Base-by-base conservation (phyloP, 2,888 invertebrate genomes). In the Zygaena filipendulae region DNA sequence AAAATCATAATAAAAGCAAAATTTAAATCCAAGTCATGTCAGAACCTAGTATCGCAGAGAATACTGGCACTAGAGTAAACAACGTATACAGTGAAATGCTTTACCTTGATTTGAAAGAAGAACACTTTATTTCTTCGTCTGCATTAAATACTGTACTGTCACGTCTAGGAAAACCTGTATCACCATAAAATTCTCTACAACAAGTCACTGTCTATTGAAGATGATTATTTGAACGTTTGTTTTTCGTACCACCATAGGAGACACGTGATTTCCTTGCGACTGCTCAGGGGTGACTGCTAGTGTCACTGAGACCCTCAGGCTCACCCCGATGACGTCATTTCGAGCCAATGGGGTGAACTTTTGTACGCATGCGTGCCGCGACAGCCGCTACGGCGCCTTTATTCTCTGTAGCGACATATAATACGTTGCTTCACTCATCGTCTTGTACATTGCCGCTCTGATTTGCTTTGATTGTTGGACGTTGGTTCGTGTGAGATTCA, bases 301-400 rank as follows among this genome's bases (percentile, higher is more conserved):
- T 70, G 69, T 71, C 71, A 71, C 60, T 63, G 59, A 59, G 62
- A 69, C 50, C 64, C 52, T 56, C 62, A 63, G 63, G 64, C 69
- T 74, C 72, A 77, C 74, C 77, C 75, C 59, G 70, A 72, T 79
- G 77, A 79, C 77, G 77, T 79, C 77, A 79, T 60, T 63, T 46
- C 64, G 69, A 63, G 66, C 77, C 77, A 79, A 79, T 77, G 50
- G 72, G 72, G 69, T 64, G 61, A 56, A 55, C 56, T 57, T 47
- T 44, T 30, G 26, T 39, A 52, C 77, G 75, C 77, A 67, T 69
- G 77, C 77, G 77, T 56, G 64, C 37, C 48, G n/a, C 41, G 31
- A 45, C 57, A 77, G 77, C 70, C 77, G 50, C 55, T 59, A 59
- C 60, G 77, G 68, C 77, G 77, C 74, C 77, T 48, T 45, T 52